phyloP scores from a whole-genome alignment of 2,888 invertebrate species.

The Torymus texanus region DNA sequence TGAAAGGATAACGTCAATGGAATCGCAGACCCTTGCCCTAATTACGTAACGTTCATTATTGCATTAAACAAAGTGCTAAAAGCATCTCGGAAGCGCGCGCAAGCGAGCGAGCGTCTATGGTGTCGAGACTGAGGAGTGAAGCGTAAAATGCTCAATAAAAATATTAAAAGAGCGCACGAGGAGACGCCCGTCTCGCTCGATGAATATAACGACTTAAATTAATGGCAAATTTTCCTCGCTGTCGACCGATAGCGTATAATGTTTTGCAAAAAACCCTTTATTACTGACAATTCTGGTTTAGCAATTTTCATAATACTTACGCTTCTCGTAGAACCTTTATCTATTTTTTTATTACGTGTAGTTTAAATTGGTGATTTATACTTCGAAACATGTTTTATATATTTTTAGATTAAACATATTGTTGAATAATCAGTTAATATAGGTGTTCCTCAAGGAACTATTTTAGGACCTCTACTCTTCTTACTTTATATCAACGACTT shows the following conservation, averaged over 20 bases:
- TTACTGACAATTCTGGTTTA: too few relatives aligned
- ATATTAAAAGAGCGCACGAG: not conserved
- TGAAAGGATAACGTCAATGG: conserved; percentile 54
- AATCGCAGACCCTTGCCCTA: conserved; percentile 43
- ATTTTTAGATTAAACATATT: too few relatives aligned
- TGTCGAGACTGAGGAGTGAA: not conserved
- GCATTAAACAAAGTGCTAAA: conserved; percentile 56
- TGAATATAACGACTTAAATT: conserved; percentile 23
- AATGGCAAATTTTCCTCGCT: conserved; percentile 19
- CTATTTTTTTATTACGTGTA: too few relatives aligned
- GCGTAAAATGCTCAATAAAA: conserved; percentile 19
- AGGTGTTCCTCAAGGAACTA: too few relatives aligned
- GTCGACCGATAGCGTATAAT: not conserved
- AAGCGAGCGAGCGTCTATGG: conserved; percentile 8
- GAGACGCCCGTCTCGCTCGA: not conserved
- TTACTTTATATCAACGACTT: too few relatives aligned
- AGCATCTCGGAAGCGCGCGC: conserved; percentile 23
- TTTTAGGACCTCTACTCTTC: too few relatives aligned
- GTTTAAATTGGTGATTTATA: too few relatives aligned
- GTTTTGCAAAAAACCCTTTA: not conserved
- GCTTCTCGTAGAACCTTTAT: too few relatives aligned
- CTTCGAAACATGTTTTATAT: too few relatives aligned
- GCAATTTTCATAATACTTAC: too few relatives aligned
- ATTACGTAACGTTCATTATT: conserved; percentile 54
- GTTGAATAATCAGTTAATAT: too few relatives aligned